A percentile compares a stretch with the other conserved stretches of the same genome.
Evolutionary conservation across 2,888 invertebrate species (phyloP).

Genomic region (Tipula lateralis): DNA sequence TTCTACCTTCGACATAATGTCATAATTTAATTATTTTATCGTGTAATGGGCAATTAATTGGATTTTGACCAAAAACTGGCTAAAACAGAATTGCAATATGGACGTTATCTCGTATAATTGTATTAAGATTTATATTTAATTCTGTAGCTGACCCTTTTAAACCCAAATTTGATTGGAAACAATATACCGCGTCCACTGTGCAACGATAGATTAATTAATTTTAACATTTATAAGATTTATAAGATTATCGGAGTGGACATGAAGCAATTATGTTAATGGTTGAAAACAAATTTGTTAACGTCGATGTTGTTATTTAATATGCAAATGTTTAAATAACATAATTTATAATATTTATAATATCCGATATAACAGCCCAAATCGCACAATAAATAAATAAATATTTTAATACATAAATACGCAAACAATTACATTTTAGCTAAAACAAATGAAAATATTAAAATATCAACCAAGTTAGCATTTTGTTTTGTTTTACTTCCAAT

Average conservation of each 20-base stretch:
- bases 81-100: too few relatives aligned
- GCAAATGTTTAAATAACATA: not conserved
- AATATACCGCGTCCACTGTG: not conserved
- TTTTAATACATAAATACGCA: too few relatives aligned
- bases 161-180: not conserved
- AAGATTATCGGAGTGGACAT: not conserved
- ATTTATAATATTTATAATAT: not conserved
- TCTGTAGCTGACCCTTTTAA: not conserved
- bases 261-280: not conserved
- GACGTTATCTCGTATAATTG: too few relatives aligned
- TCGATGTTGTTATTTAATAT: not conserved
- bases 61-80: too few relatives aligned
- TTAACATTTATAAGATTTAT: not conserved
- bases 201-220: not conserved
- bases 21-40: not conserved
- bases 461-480: not conserved
- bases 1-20: too few relatives aligned
- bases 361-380: too few relatives aligned
- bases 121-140: too few relatives aligned
- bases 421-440: not conserved
- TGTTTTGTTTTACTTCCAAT: not conserved
- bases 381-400: too few relatives aligned
- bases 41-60: too few relatives aligned
- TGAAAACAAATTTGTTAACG: not conserved
- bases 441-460: not conserved